Conservation (phyloP, 2,113 vertebrate species). For the Lamprologus ornatipinnis region DNA sequence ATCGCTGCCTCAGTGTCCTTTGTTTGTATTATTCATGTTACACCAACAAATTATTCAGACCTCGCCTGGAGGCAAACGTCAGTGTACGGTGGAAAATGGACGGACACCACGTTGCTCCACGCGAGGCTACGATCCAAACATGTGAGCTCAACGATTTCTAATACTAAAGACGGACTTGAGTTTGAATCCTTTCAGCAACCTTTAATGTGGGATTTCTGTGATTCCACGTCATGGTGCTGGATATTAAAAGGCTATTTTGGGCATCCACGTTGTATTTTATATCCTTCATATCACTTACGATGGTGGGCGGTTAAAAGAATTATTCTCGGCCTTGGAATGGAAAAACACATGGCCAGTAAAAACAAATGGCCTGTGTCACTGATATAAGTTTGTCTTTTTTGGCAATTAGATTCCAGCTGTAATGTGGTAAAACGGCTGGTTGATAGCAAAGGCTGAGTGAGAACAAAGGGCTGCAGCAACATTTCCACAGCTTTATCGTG, state of each 20-base stretch:
- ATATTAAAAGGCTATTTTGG: background rate
- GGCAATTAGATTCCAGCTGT: background rate
- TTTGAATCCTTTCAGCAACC: background rate
- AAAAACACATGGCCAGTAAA: conserved; percentile 26
- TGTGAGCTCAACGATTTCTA: background rate
- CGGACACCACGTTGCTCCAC: background rate
- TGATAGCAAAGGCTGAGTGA: background rate
- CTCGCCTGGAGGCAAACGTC: background rate
- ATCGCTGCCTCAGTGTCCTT: background rate
- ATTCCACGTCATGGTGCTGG: background rate
- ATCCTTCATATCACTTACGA: conserved; percentile 13
- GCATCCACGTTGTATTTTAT: conserved; percentile 10
- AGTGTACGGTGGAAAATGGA: background rate
- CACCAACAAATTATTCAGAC: conserved; percentile 23
- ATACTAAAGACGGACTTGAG: background rate
- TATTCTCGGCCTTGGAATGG: background rate
- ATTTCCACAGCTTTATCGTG: conserved; percentile 9
- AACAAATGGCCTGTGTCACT: conserved; percentile 15
- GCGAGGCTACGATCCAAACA: background rate
- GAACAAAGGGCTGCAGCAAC: conserved; percentile 17
- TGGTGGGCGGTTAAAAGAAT: conserved; percentile 22
- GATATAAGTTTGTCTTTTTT: background rate
- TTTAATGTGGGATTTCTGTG: background rate
- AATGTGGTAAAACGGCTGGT: background rate
- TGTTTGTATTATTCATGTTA: conserved; percentile 17